phyloP scores from a whole-genome alignment of 2,888 invertebrate species.

The Melinaea menophilus region DNA sequence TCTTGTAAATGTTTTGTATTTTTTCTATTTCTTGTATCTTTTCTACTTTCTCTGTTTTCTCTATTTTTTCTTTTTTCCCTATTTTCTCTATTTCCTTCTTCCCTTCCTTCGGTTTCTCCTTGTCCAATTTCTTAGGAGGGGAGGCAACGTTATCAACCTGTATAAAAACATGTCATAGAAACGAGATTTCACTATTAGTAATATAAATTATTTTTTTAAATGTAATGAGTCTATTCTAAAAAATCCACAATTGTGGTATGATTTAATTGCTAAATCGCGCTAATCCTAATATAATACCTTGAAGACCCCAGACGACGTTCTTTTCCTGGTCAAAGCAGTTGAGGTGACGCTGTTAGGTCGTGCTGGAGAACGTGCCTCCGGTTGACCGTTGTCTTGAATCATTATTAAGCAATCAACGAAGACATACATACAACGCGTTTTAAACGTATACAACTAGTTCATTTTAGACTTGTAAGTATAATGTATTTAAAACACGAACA shows the following conservation, averaged over 20 bases:
- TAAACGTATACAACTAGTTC: no score
- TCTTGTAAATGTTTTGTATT: slow-evolving; percentile 47
- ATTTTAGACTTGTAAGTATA: no score
- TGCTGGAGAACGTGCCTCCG: neutral
- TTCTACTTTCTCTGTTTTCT: slow-evolving; percentile 8
- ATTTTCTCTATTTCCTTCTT: slow-evolving; percentile 38
- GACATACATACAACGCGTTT: no score
- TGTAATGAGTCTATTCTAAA: no score
- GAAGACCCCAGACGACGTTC: slow-evolving; percentile 63
- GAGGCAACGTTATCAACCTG: slow-evolving; percentile 60
- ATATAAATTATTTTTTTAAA: neutral
- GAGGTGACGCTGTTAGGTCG: slow-evolving; percentile 46
- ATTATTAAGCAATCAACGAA: no score
- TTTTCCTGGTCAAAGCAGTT: slow-evolving; percentile 45
- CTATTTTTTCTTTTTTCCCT: slow-evolving; percentile 47
- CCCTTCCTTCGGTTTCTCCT: slow-evolving; percentile 32
- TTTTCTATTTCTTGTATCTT: no score
- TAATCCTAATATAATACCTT: slow-evolving; percentile 42
- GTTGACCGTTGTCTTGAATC: no score
- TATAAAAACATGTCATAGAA: slow-evolving; percentile 5
- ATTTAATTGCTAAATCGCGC: no score
- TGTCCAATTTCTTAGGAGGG: slow-evolving; percentile 50
- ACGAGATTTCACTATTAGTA: neutral
- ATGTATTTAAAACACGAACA: no score
- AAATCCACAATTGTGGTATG: no score